These are phyloP conservation scores for Phyllotis vaccarum DNA, from an alignment of 2,797 vertebrate genomes.

Conservation along the genomic window DNA sequence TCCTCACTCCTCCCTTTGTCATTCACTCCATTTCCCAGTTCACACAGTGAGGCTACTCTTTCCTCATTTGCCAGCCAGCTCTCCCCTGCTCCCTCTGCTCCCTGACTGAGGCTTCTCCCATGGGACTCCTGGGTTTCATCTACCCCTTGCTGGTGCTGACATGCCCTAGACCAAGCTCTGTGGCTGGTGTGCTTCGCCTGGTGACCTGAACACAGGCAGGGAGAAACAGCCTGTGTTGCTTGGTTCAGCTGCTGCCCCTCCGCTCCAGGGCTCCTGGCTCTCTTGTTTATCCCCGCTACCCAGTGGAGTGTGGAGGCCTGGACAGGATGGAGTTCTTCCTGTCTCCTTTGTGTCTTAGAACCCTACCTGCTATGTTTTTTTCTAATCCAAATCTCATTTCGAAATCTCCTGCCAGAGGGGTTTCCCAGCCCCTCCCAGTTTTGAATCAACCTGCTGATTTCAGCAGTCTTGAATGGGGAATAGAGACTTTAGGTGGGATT, in stretches of 20 bases:
- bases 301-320: not conserved
- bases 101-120: not conserved
- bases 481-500: conserved; percentile 7
- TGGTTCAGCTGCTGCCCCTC: not conserved
- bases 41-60: not conserved
- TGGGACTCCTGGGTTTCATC: not conserved
- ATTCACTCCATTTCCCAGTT: not conserved
- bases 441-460: conserved; percentile 71
- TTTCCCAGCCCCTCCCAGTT: conserved; percentile 73
- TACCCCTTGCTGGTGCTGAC: conserved; percentile 13
- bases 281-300: conserved; percentile 14
- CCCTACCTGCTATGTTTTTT: conserved; percentile 57
- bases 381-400: conserved; percentile 75
- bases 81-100: not conserved
- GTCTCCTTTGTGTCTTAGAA: conserved; percentile 51
- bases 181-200: not conserved
- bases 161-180: not conserved
- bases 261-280: not conserved
- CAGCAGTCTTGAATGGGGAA: conserved; percentile 30
- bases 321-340: not conserved
- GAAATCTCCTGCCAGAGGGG: conserved; percentile 81
- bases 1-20: not conserved
- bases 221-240: not conserved
- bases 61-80: not conserved
- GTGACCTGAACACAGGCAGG: not conserved